Evolutionary conservation across 2,888 invertebrate species (phyloP), one percentile per base, ranked within the genome.

Genomic region (Melieria omissa): DNA sequence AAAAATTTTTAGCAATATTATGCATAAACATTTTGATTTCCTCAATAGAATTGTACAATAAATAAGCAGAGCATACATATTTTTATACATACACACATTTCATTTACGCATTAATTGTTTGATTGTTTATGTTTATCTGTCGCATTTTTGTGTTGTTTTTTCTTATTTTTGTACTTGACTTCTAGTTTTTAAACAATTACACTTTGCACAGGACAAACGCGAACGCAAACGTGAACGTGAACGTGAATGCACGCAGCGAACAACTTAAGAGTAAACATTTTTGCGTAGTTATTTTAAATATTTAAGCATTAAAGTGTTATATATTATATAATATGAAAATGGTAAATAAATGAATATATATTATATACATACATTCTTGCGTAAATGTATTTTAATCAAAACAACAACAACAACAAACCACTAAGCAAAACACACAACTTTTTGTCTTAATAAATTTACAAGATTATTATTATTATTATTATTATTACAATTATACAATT

Each of bases 391-490:
- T 86, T 86, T 86, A 85, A 84, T 83, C 83, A 79, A 83, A 79
- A 80, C 73, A 73, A 73, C 74, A 71, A 72, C 75, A 66, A 74
- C 76, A 78, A 73, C 66, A 70, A 76, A 77, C 74, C 74, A 69
- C 76, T 74, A 76, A 78, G 80, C 77, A 80, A 81, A 81, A 69
- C n/a, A 68, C 54, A 63, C 55, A 69, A 57, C 58, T 61, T 82
- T 83, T 85, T 85, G 83, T 84, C 83, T 85, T 85, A 83, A 86
- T 84, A 84, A 81, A 85, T 86, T 85, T 86, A 86, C 85, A 86
- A 85, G 80, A 70, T 74, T 70, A 73, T 73, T 77, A 78, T 82
- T 81, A 58, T 58, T 58, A 57, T 57, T 57, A 66, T 66, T 60
- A 74, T 74, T 76, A 78, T 82, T 81, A 84, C 83, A 84, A 85